Evolutionary conservation across 2,888 invertebrate species (phyloP), one percentile per base, ranked within the genome.

Genomic region (Rhamnusium bicolor): DNA sequence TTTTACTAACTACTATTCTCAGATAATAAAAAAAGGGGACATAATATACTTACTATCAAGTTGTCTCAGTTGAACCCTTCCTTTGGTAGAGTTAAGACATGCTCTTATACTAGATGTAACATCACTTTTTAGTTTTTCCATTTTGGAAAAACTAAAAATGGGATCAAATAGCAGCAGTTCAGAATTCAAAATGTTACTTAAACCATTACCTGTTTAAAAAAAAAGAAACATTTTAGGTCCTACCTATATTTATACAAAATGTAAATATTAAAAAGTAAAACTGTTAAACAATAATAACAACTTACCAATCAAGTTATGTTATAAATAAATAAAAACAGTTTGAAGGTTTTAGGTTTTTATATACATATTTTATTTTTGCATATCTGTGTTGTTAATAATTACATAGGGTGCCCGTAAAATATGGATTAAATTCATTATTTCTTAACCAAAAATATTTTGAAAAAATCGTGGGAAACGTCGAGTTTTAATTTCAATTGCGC

Each of bases 41-140:
- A 14, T 14, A 27, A 53, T 16, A 29, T 73, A 82, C 84, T 82
- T 79, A 86, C 86, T 78, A 69, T 81, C 80, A 29, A 86, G 74
- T 70, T 85, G 83, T 32, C 77, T 75, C 2, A 86, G 27, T 56
- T 83, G 77, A 32, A 85, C 78, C 54, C 71, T 81, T 16, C 84
- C 84, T 66, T 86, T 86, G 14, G 78, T 80, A 4, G 85, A 84
- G 6, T 85, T 77, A 10, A 86, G 74, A 65, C 84, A 84, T 3
- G 83, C 80, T 24, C 85, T 76, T 7, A 86, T 75, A 51, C 76
- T 81, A 7, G 80, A 65, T 18, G 84, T 73, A 4, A 85, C 80
- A 16, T 83, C 81, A 46, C 80, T 80, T 47, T 62, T 76, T 56
- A 78, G 71, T 67, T 80, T 77, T 72, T 82, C 81, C 82, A 84